Evolutionary conservation across 2,888 invertebrate species (phyloP), one percentile per base, ranked within the genome.

Genomic region (Chloroclystis v-ata): DNA sequence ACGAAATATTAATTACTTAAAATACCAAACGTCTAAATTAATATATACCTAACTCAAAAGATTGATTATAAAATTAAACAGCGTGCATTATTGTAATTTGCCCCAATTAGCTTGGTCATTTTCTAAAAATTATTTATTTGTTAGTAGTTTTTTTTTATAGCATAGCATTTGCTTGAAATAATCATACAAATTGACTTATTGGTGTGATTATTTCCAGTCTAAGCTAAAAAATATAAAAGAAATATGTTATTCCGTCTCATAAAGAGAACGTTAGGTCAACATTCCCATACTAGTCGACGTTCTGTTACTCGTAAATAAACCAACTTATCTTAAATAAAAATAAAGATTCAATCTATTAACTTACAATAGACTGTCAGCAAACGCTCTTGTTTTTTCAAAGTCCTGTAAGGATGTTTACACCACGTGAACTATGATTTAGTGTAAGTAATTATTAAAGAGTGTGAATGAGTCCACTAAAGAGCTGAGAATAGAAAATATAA

Each of bases 361-460:
- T 76, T 71, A 75, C 78, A 70, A 79, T 77, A 69, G 69, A 67
- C 78, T 85, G 86, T 85, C 83, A 84, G 75, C 82, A 67, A 69
- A 69, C 62, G 75, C 74, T 78, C 82, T 81, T 75, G 75, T 64
- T 77, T 78, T 73, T 71, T 81, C 70, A 66, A 71, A 76, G 67
- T 55, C 57, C 50, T 68, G 73, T 69, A 75, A 83, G 85, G 85
- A 84, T 83, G 85, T 85, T 86, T 86, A 84, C 72, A 69, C 73
- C 75, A 78, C 75, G 81, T 82, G 77, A 70, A 77, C 73, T 80
- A 81, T 85, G 84, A 85, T 83, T 82, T 82, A 82, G 79, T 82
- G 82, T 75, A 74, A 81, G 82, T 83, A 81, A 85, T 85, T 82
- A 81, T 75, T 69, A 80, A 78, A 74, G 79, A 84, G 85, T 82